Evolutionary conservation across 1,140 invertebrate genomes (phyloP).

Genomic region (Scylla paramamosain): DNA sequence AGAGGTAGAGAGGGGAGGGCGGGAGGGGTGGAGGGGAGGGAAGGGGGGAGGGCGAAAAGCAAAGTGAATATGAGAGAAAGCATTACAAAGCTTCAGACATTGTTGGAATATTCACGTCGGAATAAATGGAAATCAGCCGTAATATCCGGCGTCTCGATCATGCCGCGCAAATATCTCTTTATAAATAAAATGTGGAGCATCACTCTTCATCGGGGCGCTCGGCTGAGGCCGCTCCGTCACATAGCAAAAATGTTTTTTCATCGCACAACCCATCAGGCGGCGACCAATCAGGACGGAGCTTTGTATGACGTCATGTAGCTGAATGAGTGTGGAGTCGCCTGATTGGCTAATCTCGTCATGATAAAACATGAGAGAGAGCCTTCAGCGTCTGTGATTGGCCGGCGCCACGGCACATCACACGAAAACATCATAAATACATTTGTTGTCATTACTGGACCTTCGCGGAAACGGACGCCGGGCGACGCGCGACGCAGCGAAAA

Average conservation of each 20-base stretch:
- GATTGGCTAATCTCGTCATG: conserved; percentile 42
- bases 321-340: background rate
- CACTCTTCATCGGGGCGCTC: conserved; percentile 45
- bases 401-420: background rate
- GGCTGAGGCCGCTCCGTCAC: conserved; percentile 28
- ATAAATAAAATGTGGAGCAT: conserved; percentile 50
- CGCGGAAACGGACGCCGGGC: background rate
- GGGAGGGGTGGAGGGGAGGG: background rate
- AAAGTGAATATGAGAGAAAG: conserved; percentile 30
- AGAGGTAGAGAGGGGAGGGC: background rate
- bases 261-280: conserved; percentile 17
- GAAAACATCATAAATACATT: conserved; percentile 45
- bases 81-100: background rate
- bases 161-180: conserved; percentile 52
- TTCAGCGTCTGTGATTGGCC: conserved; percentile 32
- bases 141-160: conserved; percentile 35
- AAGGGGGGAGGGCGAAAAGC: background rate
- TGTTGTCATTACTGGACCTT: conserved; percentile 37
- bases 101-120: conserved; percentile 32
- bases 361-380: conserved; percentile 37
- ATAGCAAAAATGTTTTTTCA: conserved; percentile 51
- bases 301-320: conserved; percentile 43
- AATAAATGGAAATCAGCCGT: conserved; percentile 34
- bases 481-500: background rate
- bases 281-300: conserved; percentile 15